A percentile compares a stretch with the other conserved stretches of the same genome.
phyloP scores from a whole-genome alignment of 2,888 invertebrate species.

The Neuroscelio doddi region DNA sequence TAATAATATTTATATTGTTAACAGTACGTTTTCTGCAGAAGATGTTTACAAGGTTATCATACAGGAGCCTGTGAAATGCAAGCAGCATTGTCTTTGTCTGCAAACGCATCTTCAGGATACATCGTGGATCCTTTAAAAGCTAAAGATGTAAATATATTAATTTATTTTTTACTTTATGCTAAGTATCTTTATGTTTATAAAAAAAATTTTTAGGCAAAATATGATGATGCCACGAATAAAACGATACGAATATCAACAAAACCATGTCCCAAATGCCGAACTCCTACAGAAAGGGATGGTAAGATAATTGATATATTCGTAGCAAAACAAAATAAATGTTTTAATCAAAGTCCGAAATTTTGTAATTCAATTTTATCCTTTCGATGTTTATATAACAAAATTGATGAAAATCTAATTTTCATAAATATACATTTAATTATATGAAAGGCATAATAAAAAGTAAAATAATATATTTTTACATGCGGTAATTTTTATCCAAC shows the following conservation, averaged over 20 bases:
- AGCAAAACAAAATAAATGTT: no score
- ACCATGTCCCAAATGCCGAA: constrained; percentile 88
- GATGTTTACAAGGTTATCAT: constrained; percentile 85
- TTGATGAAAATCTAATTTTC: background rate
- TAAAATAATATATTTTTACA: no score
- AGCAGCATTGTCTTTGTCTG: constrained; percentile 43
- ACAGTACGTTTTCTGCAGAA: constrained; percentile 85
- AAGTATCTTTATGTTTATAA: constrained; percentile 15
- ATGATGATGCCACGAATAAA: constrained; percentile 84
- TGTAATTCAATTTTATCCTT: constrained; percentile 11
- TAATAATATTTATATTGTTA: constrained; percentile 34
- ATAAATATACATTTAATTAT: no score
- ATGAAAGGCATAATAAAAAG: no score
- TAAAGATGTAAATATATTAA: constrained; percentile 66
- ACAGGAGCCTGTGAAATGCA: constrained; percentile 77
- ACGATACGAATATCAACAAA: constrained; percentile 85
- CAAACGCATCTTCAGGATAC: constrained; percentile 72
- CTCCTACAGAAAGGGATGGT: constrained; percentile 88
- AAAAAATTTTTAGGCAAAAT: constrained; percentile 74
- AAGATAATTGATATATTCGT: no score
- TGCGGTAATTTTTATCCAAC: no score
- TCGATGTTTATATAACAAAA: no score
- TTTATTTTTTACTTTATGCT: constrained; percentile 4
- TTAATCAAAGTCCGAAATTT: no score
- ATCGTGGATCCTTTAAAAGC: constrained; percentile 77